phyloP scores from a whole-genome alignment of 2,888 invertebrate species.

The Dioctria linearis region DNA sequence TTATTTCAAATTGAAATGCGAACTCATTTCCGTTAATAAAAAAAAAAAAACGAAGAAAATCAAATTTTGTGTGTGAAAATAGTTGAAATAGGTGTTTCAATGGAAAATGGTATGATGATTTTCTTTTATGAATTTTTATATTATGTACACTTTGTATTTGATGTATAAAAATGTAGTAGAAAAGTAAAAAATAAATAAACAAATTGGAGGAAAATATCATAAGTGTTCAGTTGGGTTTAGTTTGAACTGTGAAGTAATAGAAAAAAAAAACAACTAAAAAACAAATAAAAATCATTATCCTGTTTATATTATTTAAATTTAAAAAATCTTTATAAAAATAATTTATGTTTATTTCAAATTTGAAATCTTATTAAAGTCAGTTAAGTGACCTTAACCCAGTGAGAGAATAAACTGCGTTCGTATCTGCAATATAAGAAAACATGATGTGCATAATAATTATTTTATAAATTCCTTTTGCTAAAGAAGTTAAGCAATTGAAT shows the following conservation, averaged over 20 bases:
- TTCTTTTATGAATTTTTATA: background rate
- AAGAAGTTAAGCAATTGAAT: background rate
- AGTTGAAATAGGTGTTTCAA: background rate
- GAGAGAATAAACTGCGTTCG: background rate
- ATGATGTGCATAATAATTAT: background rate
- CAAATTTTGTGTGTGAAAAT: background rate
- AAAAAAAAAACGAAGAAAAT: no score
- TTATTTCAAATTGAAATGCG: background rate
- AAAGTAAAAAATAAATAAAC: background rate
- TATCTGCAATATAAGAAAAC: background rate
- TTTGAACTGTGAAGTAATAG: background rate
- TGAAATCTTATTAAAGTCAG: no score
- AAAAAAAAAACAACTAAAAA: no score
- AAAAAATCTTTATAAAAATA: no score
- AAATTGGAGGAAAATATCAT: background rate
- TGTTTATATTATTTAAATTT: no score
- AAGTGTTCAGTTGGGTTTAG: background rate
- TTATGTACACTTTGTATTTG: background rate
- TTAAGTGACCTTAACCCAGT: constrained; percentile 6
- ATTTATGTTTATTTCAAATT: no score
- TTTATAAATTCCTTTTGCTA: background rate
- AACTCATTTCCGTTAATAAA: background rate
- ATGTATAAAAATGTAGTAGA: background rate
- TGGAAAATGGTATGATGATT: constrained; percentile 6
- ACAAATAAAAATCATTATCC: no score